Percentiles rank a stretch among this genome's conserved stretches.
Evolutionary conservation across 2,888 invertebrate species (phyloP).

Genomic region (Agriopis leucophaearia): DNA sequence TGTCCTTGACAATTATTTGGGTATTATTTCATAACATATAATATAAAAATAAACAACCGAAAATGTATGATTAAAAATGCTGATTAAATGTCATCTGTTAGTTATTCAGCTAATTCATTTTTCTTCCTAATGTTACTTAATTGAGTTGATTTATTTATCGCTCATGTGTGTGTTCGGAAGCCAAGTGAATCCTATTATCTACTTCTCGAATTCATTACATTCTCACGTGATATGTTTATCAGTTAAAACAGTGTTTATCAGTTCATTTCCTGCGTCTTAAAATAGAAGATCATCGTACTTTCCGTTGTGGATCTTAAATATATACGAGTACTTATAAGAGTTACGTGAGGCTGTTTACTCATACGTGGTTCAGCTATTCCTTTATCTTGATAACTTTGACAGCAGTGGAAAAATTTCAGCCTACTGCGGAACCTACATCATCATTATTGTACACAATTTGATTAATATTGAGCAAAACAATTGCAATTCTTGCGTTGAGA

Average conservation of each 20-base stretch:
- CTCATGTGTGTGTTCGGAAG: conserved; percentile 10
- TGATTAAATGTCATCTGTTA: too few relatives aligned
- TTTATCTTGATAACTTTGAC: conserved; percentile 48
- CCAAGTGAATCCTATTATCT: conserved; percentile 19
- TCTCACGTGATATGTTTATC: conserved; percentile 34
- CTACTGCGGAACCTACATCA: conserved; percentile 19
- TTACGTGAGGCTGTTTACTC: conserved; percentile 17
- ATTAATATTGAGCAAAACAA: conserved; percentile 18
- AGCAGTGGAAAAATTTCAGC: conserved; percentile 48
- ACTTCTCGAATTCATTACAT: conserved; percentile 21
- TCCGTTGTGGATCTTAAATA: conserved; percentile 15
- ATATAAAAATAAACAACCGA: too few relatives aligned
- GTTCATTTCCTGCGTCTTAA: conserved; percentile 28
- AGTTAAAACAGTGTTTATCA: too few relatives aligned
- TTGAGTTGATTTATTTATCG: not conserved
- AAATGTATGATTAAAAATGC: too few relatives aligned
- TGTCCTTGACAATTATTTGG: too few relatives aligned
- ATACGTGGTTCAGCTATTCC: conserved; percentile 10
- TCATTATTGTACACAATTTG: conserved; percentile 23
- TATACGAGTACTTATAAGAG: conserved; percentile 6
- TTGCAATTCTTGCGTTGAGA: conserved; percentile 24
- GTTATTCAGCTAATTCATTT: not conserved
- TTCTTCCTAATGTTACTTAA: too few relatives aligned
- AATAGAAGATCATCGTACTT: conserved; percentile 18
- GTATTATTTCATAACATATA: too few relatives aligned